Percentiles rank a stretch among this genome's conserved stretches.
These are phyloP conservation scores for Aphodius sticticus DNA, from an alignment of 2,888 invertebrate species.

Conservation along the genomic window DNA sequence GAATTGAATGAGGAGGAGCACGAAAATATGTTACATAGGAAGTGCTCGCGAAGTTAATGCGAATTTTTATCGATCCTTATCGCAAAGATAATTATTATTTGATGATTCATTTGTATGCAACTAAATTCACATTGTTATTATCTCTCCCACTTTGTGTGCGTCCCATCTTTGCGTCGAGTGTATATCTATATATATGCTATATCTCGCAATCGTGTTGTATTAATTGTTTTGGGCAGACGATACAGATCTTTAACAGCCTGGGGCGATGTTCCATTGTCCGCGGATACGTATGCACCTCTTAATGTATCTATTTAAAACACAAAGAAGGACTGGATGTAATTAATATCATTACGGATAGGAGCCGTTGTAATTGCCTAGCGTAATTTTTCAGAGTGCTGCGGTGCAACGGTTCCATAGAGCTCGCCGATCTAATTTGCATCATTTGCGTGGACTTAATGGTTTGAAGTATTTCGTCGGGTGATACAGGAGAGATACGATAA, in stretches of 20 bases:
- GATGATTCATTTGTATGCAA: constrained; percentile 26
- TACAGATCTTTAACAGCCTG: not conserved
- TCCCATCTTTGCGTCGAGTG: not conserved
- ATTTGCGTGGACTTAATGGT: not conserved
- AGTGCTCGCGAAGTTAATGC: constrained; percentile 8
- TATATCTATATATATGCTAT: not conserved
- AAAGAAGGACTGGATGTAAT: not conserved
- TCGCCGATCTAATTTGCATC: not conserved
- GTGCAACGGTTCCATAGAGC: not conserved
- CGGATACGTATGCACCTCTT: not conserved
- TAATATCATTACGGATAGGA: not conserved
- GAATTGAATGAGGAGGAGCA: not conserved
- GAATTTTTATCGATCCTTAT: constrained; percentile 29
- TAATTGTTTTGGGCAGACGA: not conserved
- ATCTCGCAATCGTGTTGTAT: not conserved
- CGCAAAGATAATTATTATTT: constrained; percentile 25
- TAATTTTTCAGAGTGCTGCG: not conserved
- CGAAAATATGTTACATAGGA: not conserved
- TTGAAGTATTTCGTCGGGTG: not conserved
- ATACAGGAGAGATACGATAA: not conserved
- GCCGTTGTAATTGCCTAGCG: not conserved
- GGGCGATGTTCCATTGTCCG: not conserved
- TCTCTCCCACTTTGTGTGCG: constrained; percentile 11
- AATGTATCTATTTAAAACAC: constrained; percentile 4
- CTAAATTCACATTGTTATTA: constrained; percentile 20